Evolutionary conservation across 2,888 invertebrate species (phyloP).

Genomic region (Caradrina kadenii): DNA sequence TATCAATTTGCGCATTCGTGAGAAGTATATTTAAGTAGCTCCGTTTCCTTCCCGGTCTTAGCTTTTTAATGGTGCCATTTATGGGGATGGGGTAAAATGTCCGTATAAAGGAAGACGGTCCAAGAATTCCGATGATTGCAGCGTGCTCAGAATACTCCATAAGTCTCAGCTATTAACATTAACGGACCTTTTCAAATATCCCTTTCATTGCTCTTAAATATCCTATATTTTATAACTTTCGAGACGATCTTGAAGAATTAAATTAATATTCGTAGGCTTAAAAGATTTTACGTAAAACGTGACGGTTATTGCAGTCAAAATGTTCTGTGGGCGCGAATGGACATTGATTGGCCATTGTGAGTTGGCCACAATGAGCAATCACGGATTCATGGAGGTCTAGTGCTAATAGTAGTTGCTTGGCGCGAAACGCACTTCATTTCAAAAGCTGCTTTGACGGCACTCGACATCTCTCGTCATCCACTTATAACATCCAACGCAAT

Average conservation of each 20-base stretch:
- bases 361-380: conserved; percentile 83
- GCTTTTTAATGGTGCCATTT: conserved; percentile 87
- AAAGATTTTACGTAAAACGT: conserved; percentile 59
- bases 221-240: conserved; percentile 46
- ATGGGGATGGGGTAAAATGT: conserved; percentile 81
- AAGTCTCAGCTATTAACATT: conserved; percentile 66
- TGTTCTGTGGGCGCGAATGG: conserved; percentile 72
- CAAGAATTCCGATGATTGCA: conserved; percentile 77
- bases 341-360: conserved; percentile 85
- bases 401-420: conserved; percentile 74
- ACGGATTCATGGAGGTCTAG: conserved; percentile 68
- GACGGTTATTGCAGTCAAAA: conserved; percentile 70
- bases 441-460: conserved; percentile 56
- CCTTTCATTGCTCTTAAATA: conserved; percentile 60
- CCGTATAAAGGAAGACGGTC: conserved; percentile 79
- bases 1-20: conserved; percentile 88
- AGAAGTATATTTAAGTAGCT: conserved; percentile 86
- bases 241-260: conserved; percentile 44
- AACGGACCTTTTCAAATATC: conserved; percentile 60
- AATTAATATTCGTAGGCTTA: conserved; percentile 52
- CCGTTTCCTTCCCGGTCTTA: conserved; percentile 77
- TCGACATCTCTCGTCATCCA: conserved; percentile 27
- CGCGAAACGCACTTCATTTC: conserved; percentile 75
- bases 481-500: conserved; percentile 15
- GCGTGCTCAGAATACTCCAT: conserved; percentile 74